phyloP scores from a whole-genome alignment of 1,140 invertebrate genomes.

The Nebria ingens region DNA sequence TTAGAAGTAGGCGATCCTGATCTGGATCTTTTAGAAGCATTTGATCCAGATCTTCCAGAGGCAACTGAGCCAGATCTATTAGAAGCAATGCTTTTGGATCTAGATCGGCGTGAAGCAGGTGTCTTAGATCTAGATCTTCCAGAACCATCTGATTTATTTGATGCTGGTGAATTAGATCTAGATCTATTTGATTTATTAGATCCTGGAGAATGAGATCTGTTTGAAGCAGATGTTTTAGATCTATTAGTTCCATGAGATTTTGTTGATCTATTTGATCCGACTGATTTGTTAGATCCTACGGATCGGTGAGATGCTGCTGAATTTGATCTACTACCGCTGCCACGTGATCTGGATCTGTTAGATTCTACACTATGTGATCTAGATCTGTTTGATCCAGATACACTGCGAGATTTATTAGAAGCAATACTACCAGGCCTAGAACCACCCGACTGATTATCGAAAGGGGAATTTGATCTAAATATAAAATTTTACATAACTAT shows the following conservation, averaged over 20 bases:
- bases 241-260: neutral
- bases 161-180: slow-evolving; percentile 20
- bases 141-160: slow-evolving; percentile 22
- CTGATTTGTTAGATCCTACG: neutral
- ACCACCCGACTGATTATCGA: neutral
- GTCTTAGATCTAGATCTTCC: slow-evolving; percentile 20
- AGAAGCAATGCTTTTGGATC: slow-evolving; percentile 30
- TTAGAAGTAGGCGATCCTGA: slow-evolving; percentile 26
- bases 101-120: slow-evolving; percentile 26
- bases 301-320: neutral
- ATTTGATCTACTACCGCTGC: neutral
- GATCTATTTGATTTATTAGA: slow-evolving; percentile 25
- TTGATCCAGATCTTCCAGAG: slow-evolving; percentile 26
- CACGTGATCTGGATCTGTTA: slow-evolving; percentile 13
- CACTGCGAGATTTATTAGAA: slow-evolving; percentile 17
- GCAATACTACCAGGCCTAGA: neutral
- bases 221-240: slow-evolving; percentile 3
- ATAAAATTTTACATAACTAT: neutral
- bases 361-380: slow-evolving; percentile 15
- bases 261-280: neutral
- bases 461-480: slow-evolving; percentile 12
- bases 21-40: slow-evolving; percentile 26
- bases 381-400: slow-evolving; percentile 18
- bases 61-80: slow-evolving; percentile 26
- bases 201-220: neutral